Base-by-base conservation (phyloP, 2,888 invertebrate genomes). In the Drosophila percnosoma region DNA sequence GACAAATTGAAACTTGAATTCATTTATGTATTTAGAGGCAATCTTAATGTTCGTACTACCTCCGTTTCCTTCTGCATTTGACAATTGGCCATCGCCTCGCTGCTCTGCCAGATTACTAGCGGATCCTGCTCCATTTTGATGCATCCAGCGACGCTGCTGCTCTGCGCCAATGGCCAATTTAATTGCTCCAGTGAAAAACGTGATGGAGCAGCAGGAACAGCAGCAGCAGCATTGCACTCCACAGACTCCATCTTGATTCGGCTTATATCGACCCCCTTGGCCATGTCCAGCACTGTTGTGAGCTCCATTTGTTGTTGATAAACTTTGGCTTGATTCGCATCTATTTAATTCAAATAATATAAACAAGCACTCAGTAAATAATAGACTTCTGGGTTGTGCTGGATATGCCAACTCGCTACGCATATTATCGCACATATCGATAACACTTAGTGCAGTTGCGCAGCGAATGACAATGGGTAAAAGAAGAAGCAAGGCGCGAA, bases 231-330 rank as follows among this genome's bases (percentile, higher is more conserved):
- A 59, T 51, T 49, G 18, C 18, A 38, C 0, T 66, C 67, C 29
- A n/a, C 45, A 11, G 24, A 5, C 31, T 75, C 79, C 2, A 21
- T 7, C 15, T 78, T 73, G 15, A 78, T 59, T 31, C 42, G 21
- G 24, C n/a, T 40, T 6, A 31, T 34, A 40, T 66, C 29, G n/a
- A 13, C 15, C 2, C 18, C 11, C 11, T 57, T 18, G 11, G 1
- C 7, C 8, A 71, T 42, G 31, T 49, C 61, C 7, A 61, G 3
- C 62, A 72, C 38, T 34, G 15, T 42, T 8, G 8, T 15, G 10
- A n/a, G 21, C 48, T 29, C 1, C 21, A 31, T 29, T 34, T 36
- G 4, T 4, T 38, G 29, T 54, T 29, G 6, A 6, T 31, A 7
- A 15, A 13, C 11, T 45, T 24, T 21, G 15, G 0, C 0, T 15